A percentile compares a stretch with the other conserved stretches of the same genome.
phyloP scores from a whole-genome alignment of 2,888 invertebrate genomes.

The Steromphala cineraria region DNA sequence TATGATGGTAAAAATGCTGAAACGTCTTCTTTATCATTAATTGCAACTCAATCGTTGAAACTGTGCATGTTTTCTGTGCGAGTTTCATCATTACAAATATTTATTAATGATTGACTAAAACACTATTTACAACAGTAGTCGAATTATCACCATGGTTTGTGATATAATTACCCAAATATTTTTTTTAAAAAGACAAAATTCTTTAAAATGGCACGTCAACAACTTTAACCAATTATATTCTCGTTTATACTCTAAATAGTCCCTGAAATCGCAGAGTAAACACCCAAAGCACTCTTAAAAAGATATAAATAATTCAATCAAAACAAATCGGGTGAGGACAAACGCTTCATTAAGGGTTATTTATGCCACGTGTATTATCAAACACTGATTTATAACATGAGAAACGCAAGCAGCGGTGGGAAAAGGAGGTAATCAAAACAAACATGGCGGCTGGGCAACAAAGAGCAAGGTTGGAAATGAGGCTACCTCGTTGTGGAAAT shows the following conservation, averaged over 20 bases:
- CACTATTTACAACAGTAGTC: background rate
- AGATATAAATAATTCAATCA: conserved; percentile 6
- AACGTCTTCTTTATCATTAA: too few relatives aligned
- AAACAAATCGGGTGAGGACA: background rate
- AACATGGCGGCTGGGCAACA: background rate
- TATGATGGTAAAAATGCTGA: too few relatives aligned
- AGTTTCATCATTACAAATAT: too few relatives aligned
- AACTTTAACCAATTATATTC: too few relatives aligned
- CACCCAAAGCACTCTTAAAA: background rate
- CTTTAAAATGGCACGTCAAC: too few relatives aligned
- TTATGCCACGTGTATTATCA: background rate
- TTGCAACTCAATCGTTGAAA: too few relatives aligned
- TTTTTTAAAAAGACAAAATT: background rate
- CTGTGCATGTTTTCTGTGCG: too few relatives aligned
- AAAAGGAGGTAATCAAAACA: conserved; percentile 11
- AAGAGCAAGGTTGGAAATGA: background rate
- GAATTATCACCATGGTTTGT: background rate
- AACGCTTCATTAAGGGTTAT: background rate
- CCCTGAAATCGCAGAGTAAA: background rate
- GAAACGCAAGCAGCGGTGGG: background rate
- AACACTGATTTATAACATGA: background rate
- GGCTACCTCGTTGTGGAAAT: background rate
- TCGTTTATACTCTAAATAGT: background rate
- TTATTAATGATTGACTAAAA: background rate
- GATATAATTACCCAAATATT: background rate